Percentiles rank a stretch among this genome's conserved stretches.
These are phyloP conservation scores for Mastomys natalensis DNA, from an alignment of 2,113 vertebrate genomes.

Conservation along the genomic window DNA sequence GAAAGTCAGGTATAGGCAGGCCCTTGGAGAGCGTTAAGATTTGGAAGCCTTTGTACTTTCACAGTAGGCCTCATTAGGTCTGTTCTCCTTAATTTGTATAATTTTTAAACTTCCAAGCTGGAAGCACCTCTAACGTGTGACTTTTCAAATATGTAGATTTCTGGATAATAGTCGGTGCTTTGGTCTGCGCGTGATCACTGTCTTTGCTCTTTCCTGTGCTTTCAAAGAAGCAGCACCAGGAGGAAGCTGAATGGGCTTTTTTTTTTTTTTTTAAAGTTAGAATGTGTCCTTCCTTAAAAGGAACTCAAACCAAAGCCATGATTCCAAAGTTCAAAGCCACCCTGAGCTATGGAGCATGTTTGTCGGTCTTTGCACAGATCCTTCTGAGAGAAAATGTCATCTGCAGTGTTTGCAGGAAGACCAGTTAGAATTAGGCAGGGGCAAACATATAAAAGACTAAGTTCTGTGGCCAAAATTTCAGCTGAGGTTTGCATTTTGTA, in stretches of 20 bases:
- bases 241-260: neutral
- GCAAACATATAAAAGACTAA: neutral
- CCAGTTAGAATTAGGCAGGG: neutral
- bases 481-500: neutral
- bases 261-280: neutral
- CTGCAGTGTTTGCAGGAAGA: constrained; percentile 20
- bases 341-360: neutral
- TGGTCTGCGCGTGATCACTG: neutral
- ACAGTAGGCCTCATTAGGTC: neutral
- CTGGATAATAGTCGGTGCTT: neutral
- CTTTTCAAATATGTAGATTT: constrained; percentile 35
- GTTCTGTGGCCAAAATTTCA: neutral
- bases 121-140: constrained; percentile 33
- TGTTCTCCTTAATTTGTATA: neutral
- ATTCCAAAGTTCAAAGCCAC: too few species aligned
- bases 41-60: neutral
- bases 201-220: neutral
- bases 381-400: neutral
- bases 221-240: constrained; percentile 11
- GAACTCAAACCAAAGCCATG: neutral
- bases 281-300: constrained; percentile 9
- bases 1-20: constrained; percentile 20
- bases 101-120: constrained; percentile 36
- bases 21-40: neutral
- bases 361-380: neutral